Evolutionary conservation across 1,140 invertebrate species (phyloP).

Genomic region (Asbolus verrucosus): DNA sequence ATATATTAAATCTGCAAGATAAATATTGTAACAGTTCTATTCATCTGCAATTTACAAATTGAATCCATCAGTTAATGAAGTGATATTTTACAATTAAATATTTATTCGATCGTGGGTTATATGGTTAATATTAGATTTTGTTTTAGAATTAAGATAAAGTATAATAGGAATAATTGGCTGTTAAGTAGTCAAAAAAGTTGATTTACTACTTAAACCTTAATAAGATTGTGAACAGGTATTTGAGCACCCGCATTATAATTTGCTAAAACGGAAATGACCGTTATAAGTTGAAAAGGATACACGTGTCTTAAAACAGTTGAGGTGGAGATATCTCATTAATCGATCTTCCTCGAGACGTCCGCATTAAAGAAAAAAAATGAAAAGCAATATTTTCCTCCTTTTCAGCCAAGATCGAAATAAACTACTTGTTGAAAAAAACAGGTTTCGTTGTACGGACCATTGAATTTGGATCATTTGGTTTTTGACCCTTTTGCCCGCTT

Average conservation of each 20-base stretch:
- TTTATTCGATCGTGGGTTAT: too few relatives aligned
- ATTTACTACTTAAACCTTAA: too few relatives aligned
- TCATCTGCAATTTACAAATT: too few relatives aligned
- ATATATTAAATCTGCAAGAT: too few relatives aligned
- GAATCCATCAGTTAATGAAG: too few relatives aligned
- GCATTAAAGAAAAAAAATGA: background rate
- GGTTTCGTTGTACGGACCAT: constrained; percentile 3
- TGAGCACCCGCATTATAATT: background rate
- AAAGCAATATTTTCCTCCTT: background rate
- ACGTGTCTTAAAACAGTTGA: constrained; percentile 23
- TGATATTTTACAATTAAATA: too few relatives aligned
- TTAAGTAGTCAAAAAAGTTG: too few relatives aligned
- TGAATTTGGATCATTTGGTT: constrained; percentile 36
- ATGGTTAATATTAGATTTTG: too few relatives aligned
- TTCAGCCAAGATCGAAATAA: background rate
- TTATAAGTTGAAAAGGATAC: constrained; percentile 31
- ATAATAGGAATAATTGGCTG: too few relatives aligned
- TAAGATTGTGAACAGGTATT: constrained; percentile 18
- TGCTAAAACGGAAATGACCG: constrained; percentile 5
- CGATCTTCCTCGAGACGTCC: background rate
- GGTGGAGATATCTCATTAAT: constrained; percentile 22
- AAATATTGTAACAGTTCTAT: too few relatives aligned
- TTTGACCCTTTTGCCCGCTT: constrained; percentile 30
- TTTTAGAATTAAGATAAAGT: too few relatives aligned
- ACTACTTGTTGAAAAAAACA: constrained; percentile 27